Conservation (phyloP, 2,797 vertebrate genomes). For the Distichodus sexfasciatus region DNA sequence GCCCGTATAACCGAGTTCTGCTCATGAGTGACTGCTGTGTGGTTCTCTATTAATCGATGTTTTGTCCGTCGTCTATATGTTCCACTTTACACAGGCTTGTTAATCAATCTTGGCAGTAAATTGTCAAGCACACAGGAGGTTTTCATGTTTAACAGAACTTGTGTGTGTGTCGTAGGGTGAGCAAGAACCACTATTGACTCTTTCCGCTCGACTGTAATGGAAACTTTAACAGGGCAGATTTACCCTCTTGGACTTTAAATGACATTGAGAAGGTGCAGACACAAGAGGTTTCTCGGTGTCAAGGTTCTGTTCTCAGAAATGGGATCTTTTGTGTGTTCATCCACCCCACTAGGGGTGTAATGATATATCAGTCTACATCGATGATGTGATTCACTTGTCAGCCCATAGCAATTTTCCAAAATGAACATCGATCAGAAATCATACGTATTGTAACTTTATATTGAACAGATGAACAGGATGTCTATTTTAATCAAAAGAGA, state of each 20-base stretch:
- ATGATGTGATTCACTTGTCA: too few relatives aligned
- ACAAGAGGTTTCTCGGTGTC: neutral
- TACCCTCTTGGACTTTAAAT: neutral
- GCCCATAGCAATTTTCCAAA: too few relatives aligned
- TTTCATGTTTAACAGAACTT: neutral
- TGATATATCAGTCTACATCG: too few relatives aligned
- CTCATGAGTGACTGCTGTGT: constrained; percentile 21
- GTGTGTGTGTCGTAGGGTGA: neutral
- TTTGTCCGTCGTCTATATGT: neutral
- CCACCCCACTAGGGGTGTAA: too few relatives aligned
- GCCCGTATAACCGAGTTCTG: too few relatives aligned
- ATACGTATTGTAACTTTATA: too few relatives aligned
- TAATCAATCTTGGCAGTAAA: neutral
- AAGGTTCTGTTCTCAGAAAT: neutral
- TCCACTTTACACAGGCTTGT: neutral
- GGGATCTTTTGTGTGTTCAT: neutral
- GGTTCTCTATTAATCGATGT: neutral
- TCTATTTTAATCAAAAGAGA: too few relatives aligned
- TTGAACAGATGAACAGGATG: too few relatives aligned
- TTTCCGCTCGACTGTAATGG: neutral
- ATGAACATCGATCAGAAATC: too few relatives aligned
- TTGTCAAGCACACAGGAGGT: neutral
- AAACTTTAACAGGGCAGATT: constrained; percentile 16
- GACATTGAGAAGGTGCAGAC: constrained; percentile 10
- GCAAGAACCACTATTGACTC: neutral